These are phyloP conservation scores for Hassar affinis DNA, from an alignment of 2,113 vertebrate genomes.

Conservation along the genomic window DNA sequence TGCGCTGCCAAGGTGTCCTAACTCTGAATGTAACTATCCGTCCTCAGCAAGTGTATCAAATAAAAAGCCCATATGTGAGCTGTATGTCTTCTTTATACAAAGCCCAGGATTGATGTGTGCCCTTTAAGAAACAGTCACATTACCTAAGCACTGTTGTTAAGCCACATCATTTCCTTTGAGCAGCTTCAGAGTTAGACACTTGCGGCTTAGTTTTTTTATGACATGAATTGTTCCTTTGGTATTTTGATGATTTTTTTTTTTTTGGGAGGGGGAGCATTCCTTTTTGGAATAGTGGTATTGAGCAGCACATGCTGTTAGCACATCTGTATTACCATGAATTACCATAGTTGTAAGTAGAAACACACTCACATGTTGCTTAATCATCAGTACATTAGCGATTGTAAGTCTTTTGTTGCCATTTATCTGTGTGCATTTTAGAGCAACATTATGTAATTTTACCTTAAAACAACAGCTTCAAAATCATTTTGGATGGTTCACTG, in stretches of 20 bases:
- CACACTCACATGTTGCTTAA: not conserved
- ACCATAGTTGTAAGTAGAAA: not conserved
- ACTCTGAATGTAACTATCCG: slow-evolving; percentile 29
- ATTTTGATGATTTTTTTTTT: not conserved
- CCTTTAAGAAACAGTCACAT: slow-evolving; percentile 16
- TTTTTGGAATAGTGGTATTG: slow-evolving; percentile 3
- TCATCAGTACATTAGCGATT: not conserved
- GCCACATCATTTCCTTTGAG: slow-evolving; percentile 16
- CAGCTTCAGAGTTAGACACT: not conserved
- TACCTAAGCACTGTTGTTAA: slow-evolving; percentile 18
- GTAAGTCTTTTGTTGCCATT: not conserved
- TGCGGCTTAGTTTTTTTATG: not conserved
- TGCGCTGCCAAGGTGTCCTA: slow-evolving; percentile 34
- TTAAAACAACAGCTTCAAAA: too few species aligned
- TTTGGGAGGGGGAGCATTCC: not conserved
- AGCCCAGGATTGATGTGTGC: slow-evolving; percentile 32
- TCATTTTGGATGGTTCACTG: too few species aligned
- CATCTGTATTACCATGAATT: not conserved
- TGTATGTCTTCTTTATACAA: slow-evolving; percentile 31
- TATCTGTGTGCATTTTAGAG: too few species aligned
- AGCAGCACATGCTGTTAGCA: slow-evolving; percentile 4
- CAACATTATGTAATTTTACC: too few species aligned
- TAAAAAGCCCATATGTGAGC: slow-evolving; percentile 38
- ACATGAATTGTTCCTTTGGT: not conserved
- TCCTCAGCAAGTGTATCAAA: slow-evolving; percentile 31